Conservation (phyloP, 1,140 invertebrate species). For the Uloborus diversus region DNA sequence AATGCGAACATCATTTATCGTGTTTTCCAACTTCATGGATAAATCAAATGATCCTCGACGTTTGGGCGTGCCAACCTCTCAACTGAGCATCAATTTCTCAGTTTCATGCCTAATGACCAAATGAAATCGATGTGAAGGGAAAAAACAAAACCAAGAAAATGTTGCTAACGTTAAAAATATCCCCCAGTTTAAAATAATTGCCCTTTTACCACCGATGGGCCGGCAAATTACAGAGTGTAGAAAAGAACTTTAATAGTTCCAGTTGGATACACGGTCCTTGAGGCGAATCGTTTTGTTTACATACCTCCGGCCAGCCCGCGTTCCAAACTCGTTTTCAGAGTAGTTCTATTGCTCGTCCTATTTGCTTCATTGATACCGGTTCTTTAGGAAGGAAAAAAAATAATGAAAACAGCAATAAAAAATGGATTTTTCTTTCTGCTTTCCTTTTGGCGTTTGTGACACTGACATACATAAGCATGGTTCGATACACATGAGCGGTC, state of each 20-base stretch:
- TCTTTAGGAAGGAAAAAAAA: neutral
- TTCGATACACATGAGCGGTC: constrained; percentile 21
- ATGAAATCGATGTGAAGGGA: no score
- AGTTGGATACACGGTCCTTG: neutral
- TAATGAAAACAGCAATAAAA: neutral
- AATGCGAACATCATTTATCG: no score
- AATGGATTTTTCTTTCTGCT: constrained; percentile 1
- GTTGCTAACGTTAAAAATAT: neutral
- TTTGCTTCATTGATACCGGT: constrained; percentile 15
- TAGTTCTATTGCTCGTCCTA: constrained; percentile 11
- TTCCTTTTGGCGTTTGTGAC: constrained; percentile 35
- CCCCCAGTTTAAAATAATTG: constrained; percentile 12
- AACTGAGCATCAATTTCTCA: no score
- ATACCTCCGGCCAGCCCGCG: neutral
- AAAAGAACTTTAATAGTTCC: neutral
- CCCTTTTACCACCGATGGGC: neutral
- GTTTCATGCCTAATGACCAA: no score
- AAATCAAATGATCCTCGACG: no score
- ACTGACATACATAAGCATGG: constrained; percentile 42
- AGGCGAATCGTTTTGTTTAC: constrained; percentile 15
- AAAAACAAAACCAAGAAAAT: no score
- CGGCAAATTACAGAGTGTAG: constrained; percentile 6
- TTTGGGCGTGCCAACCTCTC: no score
- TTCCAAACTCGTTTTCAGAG: constrained; percentile 32
- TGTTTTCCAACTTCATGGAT: no score